phyloP scores from a whole-genome alignment of 2,113 vertebrate species.

The Pica pica region DNA sequence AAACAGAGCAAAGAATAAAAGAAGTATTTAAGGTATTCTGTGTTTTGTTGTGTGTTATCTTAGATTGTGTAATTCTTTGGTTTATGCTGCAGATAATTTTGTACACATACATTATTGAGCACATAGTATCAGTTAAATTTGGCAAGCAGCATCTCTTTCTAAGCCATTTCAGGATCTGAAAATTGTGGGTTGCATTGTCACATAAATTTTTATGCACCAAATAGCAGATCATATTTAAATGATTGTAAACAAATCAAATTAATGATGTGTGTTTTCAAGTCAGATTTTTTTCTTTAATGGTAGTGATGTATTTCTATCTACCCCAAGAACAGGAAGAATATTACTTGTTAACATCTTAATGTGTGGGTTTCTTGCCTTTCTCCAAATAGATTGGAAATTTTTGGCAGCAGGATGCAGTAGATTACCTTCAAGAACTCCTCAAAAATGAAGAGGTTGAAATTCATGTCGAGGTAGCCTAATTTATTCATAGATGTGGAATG shows the following conservation, averaged over 20 bases:
- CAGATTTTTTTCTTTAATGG: background rate
- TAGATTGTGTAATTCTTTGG: background rate
- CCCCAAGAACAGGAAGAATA: background rate
- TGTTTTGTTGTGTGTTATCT: background rate
- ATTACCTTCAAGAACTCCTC: conserved; percentile 81
- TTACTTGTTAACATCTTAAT: background rate
- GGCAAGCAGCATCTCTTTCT: background rate
- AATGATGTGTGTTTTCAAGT: background rate
- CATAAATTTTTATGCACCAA: background rate
- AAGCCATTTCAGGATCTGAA: background rate
- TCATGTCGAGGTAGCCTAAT: conserved; percentile 77
- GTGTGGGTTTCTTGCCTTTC: background rate
- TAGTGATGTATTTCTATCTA: background rate
- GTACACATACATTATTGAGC: accelerated
- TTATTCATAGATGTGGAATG: background rate
- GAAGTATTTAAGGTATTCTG: background rate
- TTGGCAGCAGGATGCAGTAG: conserved; percentile 86
- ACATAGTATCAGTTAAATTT: background rate
- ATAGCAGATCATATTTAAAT: background rate
- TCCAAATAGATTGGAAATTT: conserved; percentile 74
- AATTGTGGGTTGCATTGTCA: background rate
- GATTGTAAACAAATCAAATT: background rate
- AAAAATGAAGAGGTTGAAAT: conserved; percentile 79
- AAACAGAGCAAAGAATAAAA: background rate
- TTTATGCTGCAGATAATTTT: background rate